Evolutionary conservation across 2,888 invertebrate species (phyloP).

Genomic region (Lysandra bellargus): DNA sequence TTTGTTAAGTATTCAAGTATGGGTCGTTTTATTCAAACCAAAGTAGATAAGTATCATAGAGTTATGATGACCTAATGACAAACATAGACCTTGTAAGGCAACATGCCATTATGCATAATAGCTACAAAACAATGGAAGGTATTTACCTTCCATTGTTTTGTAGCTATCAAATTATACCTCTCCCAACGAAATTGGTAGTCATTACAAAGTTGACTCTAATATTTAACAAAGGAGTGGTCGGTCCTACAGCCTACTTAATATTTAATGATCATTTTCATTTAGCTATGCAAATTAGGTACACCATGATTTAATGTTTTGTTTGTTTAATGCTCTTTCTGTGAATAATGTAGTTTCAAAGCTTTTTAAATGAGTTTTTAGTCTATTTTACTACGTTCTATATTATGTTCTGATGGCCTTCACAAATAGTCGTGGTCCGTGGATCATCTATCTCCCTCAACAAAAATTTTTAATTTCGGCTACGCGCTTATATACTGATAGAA

Average conservation of each 20-base stretch:
- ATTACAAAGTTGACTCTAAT: not conserved
- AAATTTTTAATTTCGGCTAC: too few relatives aligned
- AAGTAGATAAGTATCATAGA: not conserved
- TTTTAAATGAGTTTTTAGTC: too few relatives aligned
- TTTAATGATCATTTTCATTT: not conserved
- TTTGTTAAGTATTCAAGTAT: too few relatives aligned
- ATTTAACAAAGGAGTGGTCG: not conserved
- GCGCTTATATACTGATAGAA: too few relatives aligned
- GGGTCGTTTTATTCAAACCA: too few relatives aligned
- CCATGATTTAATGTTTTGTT: not conserved
- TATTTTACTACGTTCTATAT: too few relatives aligned
- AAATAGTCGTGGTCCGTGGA: too few relatives aligned
- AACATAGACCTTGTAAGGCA: not conserved
- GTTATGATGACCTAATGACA: not conserved
- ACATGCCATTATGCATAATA: not conserved
- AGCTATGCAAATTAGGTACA: not conserved
- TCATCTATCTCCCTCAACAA: too few relatives aligned
- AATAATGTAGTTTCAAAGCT: too few relatives aligned
- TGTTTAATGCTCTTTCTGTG: not conserved
- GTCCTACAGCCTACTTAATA: not conserved
- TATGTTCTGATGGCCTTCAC: too few relatives aligned
- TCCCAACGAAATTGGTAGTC: not conserved
- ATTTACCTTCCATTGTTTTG: too few relatives aligned
- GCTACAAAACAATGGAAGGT: not conserved
- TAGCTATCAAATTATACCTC: slow-evolving; percentile 24